Evolutionary conservation across 1,140 invertebrate species (phyloP).

Genomic region (Drosophila ficusphila): DNA sequence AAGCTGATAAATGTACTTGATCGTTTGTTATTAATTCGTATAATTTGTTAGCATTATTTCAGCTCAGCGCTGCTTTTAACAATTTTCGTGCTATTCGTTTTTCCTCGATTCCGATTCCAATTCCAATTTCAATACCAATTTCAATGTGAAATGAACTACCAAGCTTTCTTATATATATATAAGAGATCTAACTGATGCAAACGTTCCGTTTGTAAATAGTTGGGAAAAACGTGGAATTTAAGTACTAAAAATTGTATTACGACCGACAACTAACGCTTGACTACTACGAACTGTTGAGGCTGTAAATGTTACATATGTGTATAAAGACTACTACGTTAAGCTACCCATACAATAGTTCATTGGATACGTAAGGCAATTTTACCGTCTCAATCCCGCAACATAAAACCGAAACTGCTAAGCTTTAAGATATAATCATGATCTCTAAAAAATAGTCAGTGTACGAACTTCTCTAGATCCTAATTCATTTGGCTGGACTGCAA

Average conservation of each 20-base stretch:
- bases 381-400: conserved; percentile 56
- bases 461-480: conserved; percentile 27
- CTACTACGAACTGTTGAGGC: conserved; percentile 24
- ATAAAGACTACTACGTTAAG: conserved; percentile 56
- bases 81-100: conserved; percentile 25
- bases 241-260: conserved; percentile 36
- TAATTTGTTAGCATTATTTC: conserved; percentile 66
- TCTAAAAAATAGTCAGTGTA: conserved; percentile 39
- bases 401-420: conserved; percentile 46
- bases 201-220: conserved; percentile 51
- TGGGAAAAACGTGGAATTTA: conserved; percentile 54
- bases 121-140: conserved; percentile 60
- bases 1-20: conserved; percentile 79
- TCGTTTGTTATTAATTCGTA: conserved; percentile 70
- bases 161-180: conserved; percentile 26
- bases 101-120: conserved; percentile 3
- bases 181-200: conserved; percentile 37
- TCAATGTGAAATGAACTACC: conserved; percentile 81
- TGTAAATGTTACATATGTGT: conserved; percentile 49
- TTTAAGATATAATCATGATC: conserved; percentile 21
- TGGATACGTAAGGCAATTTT: conserved; percentile 74
- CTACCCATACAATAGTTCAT: conserved; percentile 77
- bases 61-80: conserved; percentile 5
- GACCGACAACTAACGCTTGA: conserved; percentile 21
- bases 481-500: conserved; percentile 39